A percentile compares a stretch with the other conserved stretches of the same genome.
Evolutionary conservation across 2,888 invertebrate species (phyloP).

Genomic region (Tromatobia lineatoria): DNA sequence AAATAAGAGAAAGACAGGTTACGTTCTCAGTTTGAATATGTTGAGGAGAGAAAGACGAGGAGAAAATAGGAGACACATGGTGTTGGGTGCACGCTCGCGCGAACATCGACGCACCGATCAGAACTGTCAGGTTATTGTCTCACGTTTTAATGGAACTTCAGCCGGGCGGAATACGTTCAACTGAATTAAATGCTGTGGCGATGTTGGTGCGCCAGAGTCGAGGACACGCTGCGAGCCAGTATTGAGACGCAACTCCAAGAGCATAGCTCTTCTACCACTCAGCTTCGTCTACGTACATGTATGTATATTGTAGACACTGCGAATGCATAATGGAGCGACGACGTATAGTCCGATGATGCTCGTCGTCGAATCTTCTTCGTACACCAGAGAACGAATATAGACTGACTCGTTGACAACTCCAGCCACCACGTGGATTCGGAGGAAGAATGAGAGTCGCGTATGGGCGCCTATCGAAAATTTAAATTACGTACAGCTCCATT

Average conservation of each 20-base stretch:
- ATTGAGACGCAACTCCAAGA: conserved; percentile 34
- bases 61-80: conserved; percentile 34
- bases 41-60: conserved; percentile 21
- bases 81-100: conserved; percentile 39
- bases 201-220: conserved; percentile 26
- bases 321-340: conserved; percentile 62
- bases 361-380: conserved; percentile 60
- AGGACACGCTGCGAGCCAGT: conserved; percentile 15
- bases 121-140: conserved; percentile 84
- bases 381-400: background rate
- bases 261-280: background rate
- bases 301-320: conserved; percentile 2
- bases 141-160: conserved; percentile 84
- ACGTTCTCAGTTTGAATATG: conserved; percentile 18
- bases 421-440: conserved; percentile 27
- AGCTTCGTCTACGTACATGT: background rate
- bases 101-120: conserved; percentile 80
- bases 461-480: conserved; percentile 61
- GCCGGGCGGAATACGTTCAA: conserved; percentile 79
- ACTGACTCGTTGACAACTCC: conserved; percentile 45
- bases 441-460: conserved; percentile 39
- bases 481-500: conserved; percentile 62
- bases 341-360: conserved; percentile 52
- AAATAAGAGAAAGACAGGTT: conserved; percentile 51
- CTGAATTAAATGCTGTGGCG: conserved; percentile 79